phyloP scores from a whole-genome alignment of 2,797 vertebrate genomes.

The Heliangelus exortis region DNA sequence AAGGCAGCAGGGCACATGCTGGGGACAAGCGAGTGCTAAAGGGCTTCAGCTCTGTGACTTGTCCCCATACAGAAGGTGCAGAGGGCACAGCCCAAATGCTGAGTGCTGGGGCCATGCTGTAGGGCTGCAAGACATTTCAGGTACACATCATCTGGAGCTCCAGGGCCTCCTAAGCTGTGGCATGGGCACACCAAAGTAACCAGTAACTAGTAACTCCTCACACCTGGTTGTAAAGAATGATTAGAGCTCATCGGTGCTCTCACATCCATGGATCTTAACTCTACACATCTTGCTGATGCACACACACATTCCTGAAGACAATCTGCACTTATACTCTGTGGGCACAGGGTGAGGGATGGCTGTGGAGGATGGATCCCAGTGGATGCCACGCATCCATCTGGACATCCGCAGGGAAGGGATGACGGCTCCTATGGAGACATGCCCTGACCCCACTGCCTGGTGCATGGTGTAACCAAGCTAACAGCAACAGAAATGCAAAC shows the following conservation, averaged over 20 bases:
- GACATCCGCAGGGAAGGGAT: not conserved
- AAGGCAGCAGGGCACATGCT: not conserved
- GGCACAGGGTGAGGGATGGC: not conserved
- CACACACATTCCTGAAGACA: not conserved
- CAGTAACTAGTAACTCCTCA: not conserved
- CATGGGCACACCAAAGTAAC: not conserved
- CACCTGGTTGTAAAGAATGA: not conserved
- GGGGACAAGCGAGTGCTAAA: not conserved
- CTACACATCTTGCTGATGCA: not conserved
- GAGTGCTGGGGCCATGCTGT: not conserved
- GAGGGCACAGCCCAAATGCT: not conserved
- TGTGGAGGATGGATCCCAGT: not conserved
- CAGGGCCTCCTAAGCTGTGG: not conserved
- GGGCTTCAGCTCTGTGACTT: not conserved
- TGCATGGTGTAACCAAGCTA: accelerated
- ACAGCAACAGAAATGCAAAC: not conserved
- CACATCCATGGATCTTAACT: not conserved
- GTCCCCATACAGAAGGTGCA: not conserved
- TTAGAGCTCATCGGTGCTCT: not conserved
- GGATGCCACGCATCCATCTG: not conserved
- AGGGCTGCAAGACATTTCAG: not conserved
- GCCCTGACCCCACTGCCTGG: not conserved
- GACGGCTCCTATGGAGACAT: not conserved
- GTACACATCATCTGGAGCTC: not conserved
- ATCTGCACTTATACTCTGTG: not conserved